Evolutionary conservation across 2,797 vertebrate genomes (phyloP).

Genomic region (Pelodytes ibericus): DNA sequence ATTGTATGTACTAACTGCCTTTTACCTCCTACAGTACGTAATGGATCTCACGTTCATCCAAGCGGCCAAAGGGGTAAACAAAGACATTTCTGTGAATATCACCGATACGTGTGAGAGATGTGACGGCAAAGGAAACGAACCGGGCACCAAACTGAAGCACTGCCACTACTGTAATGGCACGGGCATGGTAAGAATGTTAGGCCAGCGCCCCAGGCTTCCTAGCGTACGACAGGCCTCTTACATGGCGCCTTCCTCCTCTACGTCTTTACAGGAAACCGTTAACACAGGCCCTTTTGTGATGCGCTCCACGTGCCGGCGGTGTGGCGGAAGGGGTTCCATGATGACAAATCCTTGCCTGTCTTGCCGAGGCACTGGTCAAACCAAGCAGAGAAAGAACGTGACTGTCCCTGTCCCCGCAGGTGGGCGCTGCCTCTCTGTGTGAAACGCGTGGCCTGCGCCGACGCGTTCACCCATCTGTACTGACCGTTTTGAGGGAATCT

Average conservation of each 20-base stretch:
- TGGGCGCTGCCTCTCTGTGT: conserved; percentile 71
- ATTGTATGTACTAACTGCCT: not conserved
- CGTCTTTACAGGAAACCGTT: conserved; percentile 83
- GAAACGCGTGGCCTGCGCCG: too few relatives aligned
- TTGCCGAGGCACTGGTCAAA: conserved; percentile 88
- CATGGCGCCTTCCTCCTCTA: not conserved
- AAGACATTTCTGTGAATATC: conserved; percentile 86
- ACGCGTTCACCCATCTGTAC: too few relatives aligned
- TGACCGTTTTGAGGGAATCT: too few relatives aligned
- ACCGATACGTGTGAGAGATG: conserved; percentile 87
- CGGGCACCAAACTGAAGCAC: conserved; percentile 88
- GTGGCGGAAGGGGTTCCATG: conserved; percentile 85
- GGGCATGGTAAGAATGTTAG: conserved; percentile 84
- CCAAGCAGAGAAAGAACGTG: conserved; percentile 89
- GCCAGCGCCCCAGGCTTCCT: too few relatives aligned
- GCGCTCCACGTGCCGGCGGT: conserved; percentile 93
- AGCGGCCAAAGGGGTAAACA: conserved; percentile 96
- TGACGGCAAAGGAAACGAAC: conserved; percentile 87
- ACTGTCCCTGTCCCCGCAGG: conserved; percentile 94
- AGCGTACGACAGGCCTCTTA: too few relatives aligned
- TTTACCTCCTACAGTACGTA: conserved; percentile 76
- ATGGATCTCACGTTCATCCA: conserved; percentile 96
- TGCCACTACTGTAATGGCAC: conserved; percentile 90
- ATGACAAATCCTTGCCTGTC: conserved; percentile 81
- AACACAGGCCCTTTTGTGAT: conserved; percentile 97